Percentiles rank a stretch among this genome's conserved stretches.
phyloP scores from a whole-genome alignment of 2,113 vertebrate species.

The Leucopternis melanops region DNA sequence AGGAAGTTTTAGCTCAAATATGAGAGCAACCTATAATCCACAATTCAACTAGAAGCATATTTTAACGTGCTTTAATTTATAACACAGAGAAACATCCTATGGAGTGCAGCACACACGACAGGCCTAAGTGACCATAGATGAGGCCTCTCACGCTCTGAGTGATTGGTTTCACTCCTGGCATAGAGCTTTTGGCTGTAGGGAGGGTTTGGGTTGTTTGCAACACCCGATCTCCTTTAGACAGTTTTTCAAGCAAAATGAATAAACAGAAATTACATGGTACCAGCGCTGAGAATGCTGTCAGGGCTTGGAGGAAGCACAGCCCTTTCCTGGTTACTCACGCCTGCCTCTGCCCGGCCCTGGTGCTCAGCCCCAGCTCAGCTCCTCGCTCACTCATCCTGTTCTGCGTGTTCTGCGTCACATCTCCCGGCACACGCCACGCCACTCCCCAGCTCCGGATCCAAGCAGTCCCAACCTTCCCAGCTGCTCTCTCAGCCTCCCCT shows the following conservation, averaged over 20 bases:
- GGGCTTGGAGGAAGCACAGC: not conserved
- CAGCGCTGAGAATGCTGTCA: fast-evolving
- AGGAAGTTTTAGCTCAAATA: not conserved
- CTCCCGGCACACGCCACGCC: not conserved
- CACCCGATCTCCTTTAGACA: not conserved
- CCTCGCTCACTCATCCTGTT: not conserved
- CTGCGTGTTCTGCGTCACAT: not conserved
- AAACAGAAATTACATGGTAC: not conserved
- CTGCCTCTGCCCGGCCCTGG: not conserved
- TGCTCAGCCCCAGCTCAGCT: not conserved
- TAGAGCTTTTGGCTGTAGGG: not conserved
- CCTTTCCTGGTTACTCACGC: not conserved
- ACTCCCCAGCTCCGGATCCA: not conserved
- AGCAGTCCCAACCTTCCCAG: fast-evolving
- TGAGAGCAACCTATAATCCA: not conserved
- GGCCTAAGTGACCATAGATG: not conserved
- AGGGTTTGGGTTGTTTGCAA: not conserved
- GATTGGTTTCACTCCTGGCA: fast-evolving
- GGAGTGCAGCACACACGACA: not conserved
- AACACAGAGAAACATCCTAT: not conserved
- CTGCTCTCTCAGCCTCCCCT: not conserved
- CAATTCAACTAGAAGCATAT: not conserved
- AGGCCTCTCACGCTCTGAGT: not conserved
- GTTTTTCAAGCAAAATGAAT: not conserved
- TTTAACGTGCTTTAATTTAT: not conserved